A percentile compares a stretch with the other conserved stretches of the same genome.
Conservation (phyloP, 2,888 invertebrate species). For the Athrips mouffetella region DNA sequence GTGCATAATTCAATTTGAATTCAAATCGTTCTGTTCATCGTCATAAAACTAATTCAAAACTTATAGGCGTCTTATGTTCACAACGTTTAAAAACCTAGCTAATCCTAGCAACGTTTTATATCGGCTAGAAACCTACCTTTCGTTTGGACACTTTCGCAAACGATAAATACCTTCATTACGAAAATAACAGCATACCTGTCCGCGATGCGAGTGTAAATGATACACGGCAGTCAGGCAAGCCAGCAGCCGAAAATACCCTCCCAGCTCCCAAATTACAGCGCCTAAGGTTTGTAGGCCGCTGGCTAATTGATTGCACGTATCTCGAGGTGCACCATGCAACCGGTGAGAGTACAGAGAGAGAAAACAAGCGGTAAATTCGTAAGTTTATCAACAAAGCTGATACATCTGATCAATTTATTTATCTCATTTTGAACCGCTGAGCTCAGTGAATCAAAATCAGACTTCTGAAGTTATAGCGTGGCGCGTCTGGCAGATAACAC, state of each 20-base stretch:
- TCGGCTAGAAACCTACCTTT: too few species aligned
- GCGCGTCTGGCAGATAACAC: too few species aligned
- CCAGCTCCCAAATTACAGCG: constrained; percentile 32
- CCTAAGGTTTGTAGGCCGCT: constrained; percentile 41
- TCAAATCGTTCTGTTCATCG: not conserved
- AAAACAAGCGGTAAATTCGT: not conserved
- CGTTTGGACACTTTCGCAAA: not conserved
- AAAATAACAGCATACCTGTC: constrained; percentile 9
- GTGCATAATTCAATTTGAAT: not conserved
- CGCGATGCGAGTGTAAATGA: constrained; percentile 6
- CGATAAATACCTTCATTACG: constrained; percentile 3
- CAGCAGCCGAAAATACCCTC: constrained; percentile 48
- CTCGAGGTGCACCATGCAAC: constrained; percentile 26
- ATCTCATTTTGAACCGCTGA: too few species aligned
- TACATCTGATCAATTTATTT: too few species aligned
- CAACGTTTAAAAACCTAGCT: not conserved
- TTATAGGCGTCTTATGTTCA: too few species aligned
- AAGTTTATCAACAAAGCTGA: too few species aligned
- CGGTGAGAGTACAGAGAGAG: constrained; percentile 20
- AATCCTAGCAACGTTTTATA: not conserved
- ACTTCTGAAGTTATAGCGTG: too few species aligned
- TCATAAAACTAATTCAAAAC: not conserved
- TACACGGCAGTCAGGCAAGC: constrained; percentile 15
- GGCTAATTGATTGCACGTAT: constrained; percentile 38
- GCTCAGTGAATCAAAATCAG: too few species aligned